Evolutionary conservation across 2,797 vertebrate genomes (phyloP).

Genomic region (Hydrolagus colliei): DNA sequence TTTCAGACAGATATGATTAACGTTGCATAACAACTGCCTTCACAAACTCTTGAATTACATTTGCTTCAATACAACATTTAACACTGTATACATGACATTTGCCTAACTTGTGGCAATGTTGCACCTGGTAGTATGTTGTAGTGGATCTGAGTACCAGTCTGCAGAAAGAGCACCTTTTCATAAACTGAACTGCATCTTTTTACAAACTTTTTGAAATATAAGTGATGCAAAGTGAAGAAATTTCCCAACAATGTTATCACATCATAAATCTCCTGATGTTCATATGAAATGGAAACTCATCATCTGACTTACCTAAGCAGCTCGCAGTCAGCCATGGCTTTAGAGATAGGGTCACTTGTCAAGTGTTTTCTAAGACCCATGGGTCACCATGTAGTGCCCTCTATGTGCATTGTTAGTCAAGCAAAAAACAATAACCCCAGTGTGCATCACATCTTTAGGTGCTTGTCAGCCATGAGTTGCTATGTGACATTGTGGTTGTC

Average conservation of each 20-base stretch:
- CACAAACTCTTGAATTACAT: background rate
- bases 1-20: background rate
- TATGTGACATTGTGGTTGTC: background rate
- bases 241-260: background rate
- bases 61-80: background rate
- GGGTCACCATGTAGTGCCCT: background rate
- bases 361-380: background rate
- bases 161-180: background rate
- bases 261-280: no score
- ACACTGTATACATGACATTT: background rate
- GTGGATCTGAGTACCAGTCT: no score
- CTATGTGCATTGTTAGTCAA: background rate
- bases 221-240: background rate
- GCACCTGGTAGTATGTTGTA: background rate
- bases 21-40: background rate
- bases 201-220: background rate
- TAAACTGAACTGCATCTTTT: background rate
- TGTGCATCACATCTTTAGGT: background rate
- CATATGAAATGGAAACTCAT: background rate
- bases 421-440: background rate
- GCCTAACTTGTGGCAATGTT: background rate
- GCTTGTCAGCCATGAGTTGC: background rate
- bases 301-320: background rate
- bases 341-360: background rate
- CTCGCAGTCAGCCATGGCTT: background rate